Evolutionary conservation across 2,888 invertebrate species (phyloP).

Genomic region (Caenorhabditis sinica): DNA sequence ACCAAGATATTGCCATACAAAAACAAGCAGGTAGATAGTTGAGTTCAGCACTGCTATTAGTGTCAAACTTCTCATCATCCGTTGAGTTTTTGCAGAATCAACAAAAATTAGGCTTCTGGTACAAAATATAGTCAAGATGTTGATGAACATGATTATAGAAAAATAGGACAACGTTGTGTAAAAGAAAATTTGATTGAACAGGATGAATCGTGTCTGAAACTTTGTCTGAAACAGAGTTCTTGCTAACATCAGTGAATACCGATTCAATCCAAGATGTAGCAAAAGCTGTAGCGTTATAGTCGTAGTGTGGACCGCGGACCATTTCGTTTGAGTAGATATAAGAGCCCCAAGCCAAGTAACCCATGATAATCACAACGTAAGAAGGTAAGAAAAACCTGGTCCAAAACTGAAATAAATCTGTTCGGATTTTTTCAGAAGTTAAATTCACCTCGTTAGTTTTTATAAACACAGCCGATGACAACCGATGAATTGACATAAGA

Average conservation of each 20-base stretch:
- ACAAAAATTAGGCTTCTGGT: not conserved
- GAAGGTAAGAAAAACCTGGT: not conserved
- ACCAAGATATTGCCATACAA: constrained; percentile 12
- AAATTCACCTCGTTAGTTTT: not conserved
- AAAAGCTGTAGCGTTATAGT: not conserved
- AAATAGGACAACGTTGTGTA: constrained; percentile 4
- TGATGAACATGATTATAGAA: not conserved
- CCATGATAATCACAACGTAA: not conserved
- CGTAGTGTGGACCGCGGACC: not conserved
- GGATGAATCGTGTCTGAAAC: not conserved
- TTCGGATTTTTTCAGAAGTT: not conserved
- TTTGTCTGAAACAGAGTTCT: not conserved
- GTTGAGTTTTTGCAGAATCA: not conserved
- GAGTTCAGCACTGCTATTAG: constrained; percentile 5
- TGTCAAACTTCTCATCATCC: constrained; percentile 20
- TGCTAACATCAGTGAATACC: not conserved
- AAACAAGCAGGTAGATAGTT: not conserved
- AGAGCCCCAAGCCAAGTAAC: not conserved
- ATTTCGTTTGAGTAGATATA: not conserved
- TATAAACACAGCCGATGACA: not conserved
- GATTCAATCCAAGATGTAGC: too few relatives aligned
- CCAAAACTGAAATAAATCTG: constrained; percentile 7
- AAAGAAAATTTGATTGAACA: not conserved
- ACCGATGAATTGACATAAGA: constrained; percentile 12
- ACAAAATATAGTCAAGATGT: not conserved